Evolutionary conservation across 2,113 vertebrate species (phyloP).

Genomic region (Daphoenositta chrysoptera): DNA sequence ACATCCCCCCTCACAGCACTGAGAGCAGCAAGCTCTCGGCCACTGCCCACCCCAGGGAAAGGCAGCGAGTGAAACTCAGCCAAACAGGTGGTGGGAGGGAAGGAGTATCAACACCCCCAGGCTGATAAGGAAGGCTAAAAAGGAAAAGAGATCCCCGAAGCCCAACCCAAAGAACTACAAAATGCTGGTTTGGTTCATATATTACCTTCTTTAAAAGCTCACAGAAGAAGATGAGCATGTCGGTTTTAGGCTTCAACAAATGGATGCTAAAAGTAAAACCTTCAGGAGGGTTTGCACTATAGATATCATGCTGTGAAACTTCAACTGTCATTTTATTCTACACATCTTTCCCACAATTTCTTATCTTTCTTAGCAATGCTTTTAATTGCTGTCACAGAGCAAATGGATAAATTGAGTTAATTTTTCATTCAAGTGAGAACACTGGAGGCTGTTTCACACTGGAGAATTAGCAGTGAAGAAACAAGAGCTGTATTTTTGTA

Average conservation of each 20-base stretch:
- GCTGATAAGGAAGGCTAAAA: background rate
- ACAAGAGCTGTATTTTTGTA: background rate
- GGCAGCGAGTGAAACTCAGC: background rate
- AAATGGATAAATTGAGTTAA: background rate
- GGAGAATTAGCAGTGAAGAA: background rate
- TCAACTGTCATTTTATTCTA: background rate
- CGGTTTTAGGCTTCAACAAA: background rate
- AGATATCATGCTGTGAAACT: background rate
- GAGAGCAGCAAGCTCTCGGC: background rate
- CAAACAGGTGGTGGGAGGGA: background rate
- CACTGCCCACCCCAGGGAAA: background rate
- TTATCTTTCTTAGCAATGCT: background rate
- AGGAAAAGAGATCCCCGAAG: background rate
- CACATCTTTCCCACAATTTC: background rate
- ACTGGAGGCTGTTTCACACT: background rate
- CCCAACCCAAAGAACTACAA: background rate
- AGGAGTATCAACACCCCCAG: background rate
- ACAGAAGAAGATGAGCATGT: accelerated
- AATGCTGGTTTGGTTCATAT: background rate
- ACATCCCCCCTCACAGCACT: background rate
- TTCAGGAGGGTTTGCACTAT: background rate
- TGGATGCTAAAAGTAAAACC: background rate
- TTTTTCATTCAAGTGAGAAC: constrained; percentile 1
- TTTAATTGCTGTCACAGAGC: constrained; percentile 17
- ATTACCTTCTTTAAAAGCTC: background rate